Base-by-base conservation (phyloP, 2,888 invertebrate genomes). In the Drosophila flavopinicola region DNA sequence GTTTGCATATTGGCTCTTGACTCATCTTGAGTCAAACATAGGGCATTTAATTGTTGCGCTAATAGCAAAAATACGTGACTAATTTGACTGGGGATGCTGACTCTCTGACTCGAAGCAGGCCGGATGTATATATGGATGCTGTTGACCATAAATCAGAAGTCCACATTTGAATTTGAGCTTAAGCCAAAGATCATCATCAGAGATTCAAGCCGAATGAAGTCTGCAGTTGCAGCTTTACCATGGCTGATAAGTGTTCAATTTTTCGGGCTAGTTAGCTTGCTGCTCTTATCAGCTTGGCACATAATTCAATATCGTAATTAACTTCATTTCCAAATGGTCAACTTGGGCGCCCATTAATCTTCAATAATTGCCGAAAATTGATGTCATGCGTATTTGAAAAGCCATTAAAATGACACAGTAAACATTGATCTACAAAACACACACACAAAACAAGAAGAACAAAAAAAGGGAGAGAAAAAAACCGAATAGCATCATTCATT, bases 341-440 rank as follows among this genome's bases (percentile, higher is more conserved):
- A 73, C 72, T 60, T 41, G 68, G 77, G 53, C 63, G 35, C 9
- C 51, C 83, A 87, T 88, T 86, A 84, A 88, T 88, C 87, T 87
- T 84, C 41, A 69, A 78, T 88, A 88, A 88, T 83, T 87, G 88
- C 76, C 75, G 68, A 69, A 83, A 87, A 70, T 80, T 75, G 75
- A 78, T 86, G 86, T 75, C 78, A 78, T 65, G 86, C 80, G 83
- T 86, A 85, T 78, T 85, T 85, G 77, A 75, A 86, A 82, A 75
- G 5, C 70, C 75, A 82, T 79, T 84, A 77, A 85, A 75, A 53
- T 45, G 61, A 68, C 57, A 25, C 71, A 67, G 72, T 47, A 66
- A 72, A 63, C 61, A 56, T 73, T 60, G 70, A 73, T 78, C 64
- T 44, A 20, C 20, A 51, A 60, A 58, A 48, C 11, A 44, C 17